Conservation (phyloP, 1,140 invertebrate genomes). For the Hestina assimilis region DNA sequence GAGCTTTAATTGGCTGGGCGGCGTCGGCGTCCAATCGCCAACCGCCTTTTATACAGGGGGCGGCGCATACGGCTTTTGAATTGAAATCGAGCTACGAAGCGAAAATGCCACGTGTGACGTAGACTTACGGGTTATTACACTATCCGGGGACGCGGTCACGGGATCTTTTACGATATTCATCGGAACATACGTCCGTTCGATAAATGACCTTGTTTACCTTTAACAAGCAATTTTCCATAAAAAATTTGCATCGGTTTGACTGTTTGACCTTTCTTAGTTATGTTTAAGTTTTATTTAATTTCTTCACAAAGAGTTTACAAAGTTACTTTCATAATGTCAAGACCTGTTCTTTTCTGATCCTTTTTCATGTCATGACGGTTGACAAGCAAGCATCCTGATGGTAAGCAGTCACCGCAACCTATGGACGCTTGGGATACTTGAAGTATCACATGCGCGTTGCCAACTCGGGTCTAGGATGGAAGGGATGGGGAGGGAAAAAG, state of each 20-base stretch:
- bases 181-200: constrained; percentile 31
- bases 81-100: constrained; percentile 64
- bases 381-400: too few species aligned
- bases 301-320: too few species aligned
- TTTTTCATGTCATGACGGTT: too few species aligned
- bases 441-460: too few species aligned
- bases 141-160: constrained; percentile 34
- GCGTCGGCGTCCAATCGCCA: constrained; percentile 54
- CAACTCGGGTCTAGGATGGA: too few species aligned
- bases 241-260: constrained; percentile 16
- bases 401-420: too few species aligned
- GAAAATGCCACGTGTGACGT: constrained; percentile 62
- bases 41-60: constrained; percentile 44
- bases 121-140: constrained; percentile 50
- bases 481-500: too few species aligned
- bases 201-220: constrained; percentile 37
- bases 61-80: constrained; percentile 54
- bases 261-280: background rate
- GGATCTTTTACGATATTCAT: constrained; percentile 37
- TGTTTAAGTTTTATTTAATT: too few species aligned
- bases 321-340: too few species aligned
- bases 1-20: constrained; percentile 70
- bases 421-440: too few species aligned
- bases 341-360: too few species aligned
- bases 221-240: constrained; percentile 19